Conservation (phyloP, 2,797 vertebrate species). For the Morus bassanus region DNA sequence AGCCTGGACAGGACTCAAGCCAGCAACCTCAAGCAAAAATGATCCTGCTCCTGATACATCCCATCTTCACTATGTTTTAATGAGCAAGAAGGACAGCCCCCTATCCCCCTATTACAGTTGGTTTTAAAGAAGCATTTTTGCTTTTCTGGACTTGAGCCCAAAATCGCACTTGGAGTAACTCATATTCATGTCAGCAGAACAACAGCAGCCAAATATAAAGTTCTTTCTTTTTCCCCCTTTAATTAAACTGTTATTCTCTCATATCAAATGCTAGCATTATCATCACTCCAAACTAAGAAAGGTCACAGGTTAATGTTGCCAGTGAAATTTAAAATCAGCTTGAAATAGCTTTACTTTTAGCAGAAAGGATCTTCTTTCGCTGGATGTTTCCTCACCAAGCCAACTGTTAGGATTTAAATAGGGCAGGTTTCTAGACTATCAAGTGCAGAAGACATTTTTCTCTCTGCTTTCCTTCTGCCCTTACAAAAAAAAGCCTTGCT, state of each 20-base stretch:
- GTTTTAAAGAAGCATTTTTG: background rate
- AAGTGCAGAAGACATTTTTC: background rate
- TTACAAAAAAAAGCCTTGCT: background rate
- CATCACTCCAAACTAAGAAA: background rate
- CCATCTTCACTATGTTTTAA: background rate
- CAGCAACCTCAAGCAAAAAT: background rate
- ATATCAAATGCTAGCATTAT: background rate
- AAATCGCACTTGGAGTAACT: background rate
- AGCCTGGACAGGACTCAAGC: background rate
- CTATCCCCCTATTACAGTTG: background rate
- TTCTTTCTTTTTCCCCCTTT: background rate
- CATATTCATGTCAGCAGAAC: background rate
- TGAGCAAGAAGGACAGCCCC: background rate
- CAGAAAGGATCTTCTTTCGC: background rate
- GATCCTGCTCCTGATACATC: background rate
- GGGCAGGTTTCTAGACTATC: background rate
- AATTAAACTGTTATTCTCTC: conserved; percentile 7
- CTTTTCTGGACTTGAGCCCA: background rate
- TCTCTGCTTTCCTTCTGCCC: background rate
- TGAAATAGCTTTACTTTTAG: background rate
- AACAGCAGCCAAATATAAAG: background rate
- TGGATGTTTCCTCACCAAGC: background rate
- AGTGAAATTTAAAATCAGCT: background rate
- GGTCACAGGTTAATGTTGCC: background rate
- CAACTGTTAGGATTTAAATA: background rate